These are phyloP conservation scores for Elegia similella DNA, from an alignment of 2,888 invertebrate species.

Conservation along the genomic window DNA sequence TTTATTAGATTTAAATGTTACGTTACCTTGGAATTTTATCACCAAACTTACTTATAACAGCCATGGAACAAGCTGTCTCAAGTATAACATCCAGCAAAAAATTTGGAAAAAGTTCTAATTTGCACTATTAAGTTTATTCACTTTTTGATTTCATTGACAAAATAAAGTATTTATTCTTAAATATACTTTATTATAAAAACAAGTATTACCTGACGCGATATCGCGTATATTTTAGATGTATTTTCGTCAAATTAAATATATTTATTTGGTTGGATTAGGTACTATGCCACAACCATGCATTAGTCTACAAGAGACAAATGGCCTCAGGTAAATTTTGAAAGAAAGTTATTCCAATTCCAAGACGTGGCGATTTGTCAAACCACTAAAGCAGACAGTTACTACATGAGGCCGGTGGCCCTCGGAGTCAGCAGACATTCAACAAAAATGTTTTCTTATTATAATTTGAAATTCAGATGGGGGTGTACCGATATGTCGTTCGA, in stretches of 20 bases:
- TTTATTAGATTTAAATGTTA: no score
- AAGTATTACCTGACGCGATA: not conserved
- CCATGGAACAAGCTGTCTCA: not conserved
- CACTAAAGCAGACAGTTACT: constrained; percentile 39
- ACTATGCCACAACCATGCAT: constrained; percentile 30
- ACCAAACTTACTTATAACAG: no score
- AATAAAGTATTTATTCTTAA: not conserved
- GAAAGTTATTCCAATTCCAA: constrained; percentile 28
- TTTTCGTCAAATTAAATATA: not conserved
- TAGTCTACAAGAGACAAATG: constrained; percentile 33
- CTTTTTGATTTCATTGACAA: no score
- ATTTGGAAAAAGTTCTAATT: not conserved
- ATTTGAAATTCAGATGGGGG: no score
- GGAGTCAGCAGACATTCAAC: not conserved
- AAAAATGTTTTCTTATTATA: no score
- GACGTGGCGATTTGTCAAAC: constrained; percentile 35
- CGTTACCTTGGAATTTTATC: no score
- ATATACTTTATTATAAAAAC: not conserved
- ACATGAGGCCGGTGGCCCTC: constrained; percentile 31
- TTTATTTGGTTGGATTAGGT: not conserved
- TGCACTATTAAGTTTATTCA: no score
- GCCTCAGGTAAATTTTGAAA: constrained; percentile 26
- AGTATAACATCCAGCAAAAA: not conserved
- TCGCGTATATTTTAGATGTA: not conserved
- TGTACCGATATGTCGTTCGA: no score